Evolutionary conservation across 2,888 invertebrate species (phyloP).

Genomic region (Spatulosminthurus flaviceps): DNA sequence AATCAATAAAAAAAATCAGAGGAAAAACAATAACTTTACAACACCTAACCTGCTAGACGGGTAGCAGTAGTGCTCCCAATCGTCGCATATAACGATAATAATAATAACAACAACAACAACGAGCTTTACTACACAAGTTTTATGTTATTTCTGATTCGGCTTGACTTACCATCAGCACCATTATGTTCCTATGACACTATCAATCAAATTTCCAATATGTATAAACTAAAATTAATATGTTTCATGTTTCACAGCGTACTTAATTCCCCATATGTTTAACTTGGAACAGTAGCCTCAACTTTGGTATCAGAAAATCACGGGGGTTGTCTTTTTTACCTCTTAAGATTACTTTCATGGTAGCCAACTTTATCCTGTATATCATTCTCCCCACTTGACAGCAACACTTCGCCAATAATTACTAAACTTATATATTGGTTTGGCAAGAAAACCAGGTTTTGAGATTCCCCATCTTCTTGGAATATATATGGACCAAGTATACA

Average conservation of each 20-base stretch:
- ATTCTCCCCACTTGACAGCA: background rate
- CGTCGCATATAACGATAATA: background rate
- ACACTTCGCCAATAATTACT: background rate
- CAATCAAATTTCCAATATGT: too few species aligned
- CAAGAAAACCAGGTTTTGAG: background rate
- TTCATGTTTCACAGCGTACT: background rate
- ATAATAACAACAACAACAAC: background rate
- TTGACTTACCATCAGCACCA: background rate
- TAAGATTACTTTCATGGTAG: background rate
- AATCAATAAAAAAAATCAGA: conserved; percentile 1
- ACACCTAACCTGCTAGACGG: conserved; percentile 8
- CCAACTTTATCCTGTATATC: conserved; percentile 13
- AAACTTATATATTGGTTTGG: background rate
- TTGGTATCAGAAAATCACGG: too few species aligned
- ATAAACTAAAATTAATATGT: background rate
- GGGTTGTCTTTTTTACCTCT: too few species aligned
- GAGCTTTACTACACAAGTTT: background rate
- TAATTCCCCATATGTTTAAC: background rate
- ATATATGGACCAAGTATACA: too few species aligned
- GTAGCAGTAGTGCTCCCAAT: background rate
- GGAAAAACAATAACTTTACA: background rate
- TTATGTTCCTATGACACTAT: background rate
- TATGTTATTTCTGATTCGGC: conserved; percentile 18
- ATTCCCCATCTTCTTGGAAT: background rate
- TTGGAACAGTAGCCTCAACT: too few species aligned